Evolutionary conservation across 2,113 vertebrate genomes (phyloP), one percentile per base, ranked within the genome.

Genomic region (Cryptomyrus ogoouensis): DNA sequence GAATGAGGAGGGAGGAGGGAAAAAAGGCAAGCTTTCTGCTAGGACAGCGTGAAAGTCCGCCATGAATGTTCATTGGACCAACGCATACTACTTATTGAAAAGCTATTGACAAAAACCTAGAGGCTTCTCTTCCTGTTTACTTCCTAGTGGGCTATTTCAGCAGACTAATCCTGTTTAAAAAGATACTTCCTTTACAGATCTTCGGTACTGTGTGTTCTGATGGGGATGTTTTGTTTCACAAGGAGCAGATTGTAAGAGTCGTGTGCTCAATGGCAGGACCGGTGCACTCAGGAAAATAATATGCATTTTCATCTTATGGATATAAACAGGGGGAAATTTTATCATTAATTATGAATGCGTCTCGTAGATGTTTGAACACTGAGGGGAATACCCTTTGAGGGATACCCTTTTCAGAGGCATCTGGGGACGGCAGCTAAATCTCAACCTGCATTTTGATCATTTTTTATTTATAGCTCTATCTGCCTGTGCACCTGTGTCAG

Each of bases 391-490:
- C 21, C 24, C 58, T n/a, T 62, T 10, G 24, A n/a, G 58, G 7
- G 24, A 62, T 62, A n/a, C 21, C 24, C 19, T 88, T 27, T 62
- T 10, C 24, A 19, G 9, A 35, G 85, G 50, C 31, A 17, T 70
- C 10, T 5, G 13, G 62, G 15, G 31, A 77, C 35, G 24, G 27
- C 56, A 47, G 9, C 31, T 19, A 66, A 58, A 88, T 58, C 5
- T n/a, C 52, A 58, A 31, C 46, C 50, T 49, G 4, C 13, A 70
- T 17, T 19, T 12, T 7, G 3, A 52, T 83, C 3, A 89, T 89
- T 80, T 24, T 53, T 89, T 39, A 89, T 89, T 89, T 35, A 89
- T 89, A 52, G 12, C 62, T 56, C 88, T 56, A 44, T 89, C 27
- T 39, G 42, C 49, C 77, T 44, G 2, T 70, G 19, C 21, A 56